A percentile compares a stretch with the other conserved stretches of the same genome.
These are phyloP conservation scores for Ptychochromis oligacanthus DNA, from an alignment of 2,113 vertebrate species.

Conservation along the genomic window DNA sequence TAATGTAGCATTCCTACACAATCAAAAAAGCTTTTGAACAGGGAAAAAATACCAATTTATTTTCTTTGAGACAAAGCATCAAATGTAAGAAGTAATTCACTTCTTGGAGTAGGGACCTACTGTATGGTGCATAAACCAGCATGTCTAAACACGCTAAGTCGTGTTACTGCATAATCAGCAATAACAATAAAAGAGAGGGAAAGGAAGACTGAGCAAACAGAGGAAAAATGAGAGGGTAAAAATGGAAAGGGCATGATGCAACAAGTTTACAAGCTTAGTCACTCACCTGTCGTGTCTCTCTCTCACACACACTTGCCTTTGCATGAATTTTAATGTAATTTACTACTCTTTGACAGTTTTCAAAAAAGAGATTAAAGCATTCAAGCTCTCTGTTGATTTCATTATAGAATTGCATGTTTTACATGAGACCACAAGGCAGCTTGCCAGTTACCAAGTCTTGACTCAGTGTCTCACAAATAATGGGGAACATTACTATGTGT, in stretches of 20 bases:
- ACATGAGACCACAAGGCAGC: background rate
- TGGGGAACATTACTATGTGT: background rate
- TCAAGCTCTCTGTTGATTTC: background rate
- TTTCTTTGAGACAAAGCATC: background rate
- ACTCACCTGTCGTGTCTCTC: background rate
- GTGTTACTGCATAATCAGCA: slow-evolving; percentile 3
- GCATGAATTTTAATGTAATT: background rate
- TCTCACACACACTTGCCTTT: background rate
- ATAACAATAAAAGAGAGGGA: background rate
- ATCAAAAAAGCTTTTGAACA: background rate
- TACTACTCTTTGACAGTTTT: background rate
- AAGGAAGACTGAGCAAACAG: background rate
- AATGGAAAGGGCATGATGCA: slow-evolving; percentile 36
- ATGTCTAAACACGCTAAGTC: slow-evolving; percentile 31
- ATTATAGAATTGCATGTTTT: background rate
- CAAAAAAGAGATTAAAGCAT: background rate
- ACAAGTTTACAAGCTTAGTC: slow-evolving; percentile 32
- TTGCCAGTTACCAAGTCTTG: background rate
- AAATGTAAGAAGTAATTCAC: background rate
- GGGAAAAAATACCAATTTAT: background rate
- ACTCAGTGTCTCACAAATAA: background rate
- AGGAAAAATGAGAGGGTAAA: background rate
- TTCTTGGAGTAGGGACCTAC: background rate
- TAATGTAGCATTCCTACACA: background rate
- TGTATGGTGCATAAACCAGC: background rate